Evolutionary conservation across 2,113 vertebrate genomes (phyloP).

Genomic region (Macrotus californicus): DNA sequence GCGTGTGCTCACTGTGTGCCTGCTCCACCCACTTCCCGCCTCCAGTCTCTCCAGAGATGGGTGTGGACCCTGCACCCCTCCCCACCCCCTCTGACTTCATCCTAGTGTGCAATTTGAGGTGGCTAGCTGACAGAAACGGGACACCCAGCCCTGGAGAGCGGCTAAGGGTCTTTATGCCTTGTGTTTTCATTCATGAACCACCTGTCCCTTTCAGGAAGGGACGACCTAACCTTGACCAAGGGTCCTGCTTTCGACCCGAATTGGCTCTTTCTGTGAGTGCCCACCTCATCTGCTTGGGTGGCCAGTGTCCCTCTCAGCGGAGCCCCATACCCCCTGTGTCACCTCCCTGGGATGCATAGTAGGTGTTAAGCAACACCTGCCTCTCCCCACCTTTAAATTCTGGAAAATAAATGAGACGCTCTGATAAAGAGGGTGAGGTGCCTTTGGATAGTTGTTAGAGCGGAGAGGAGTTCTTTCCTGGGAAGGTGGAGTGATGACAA

Average conservation of each 20-base stretch:
- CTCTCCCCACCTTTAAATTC: background rate
- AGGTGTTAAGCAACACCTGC: background rate
- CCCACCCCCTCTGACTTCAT: background rate
- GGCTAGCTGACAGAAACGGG: background rate
- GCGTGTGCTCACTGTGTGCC: background rate
- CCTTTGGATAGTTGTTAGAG: rapidly evolving
- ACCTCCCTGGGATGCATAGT: background rate
- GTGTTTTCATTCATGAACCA: background rate
- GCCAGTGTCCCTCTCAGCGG: background rate
- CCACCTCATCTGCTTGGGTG: background rate
- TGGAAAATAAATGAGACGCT: background rate
- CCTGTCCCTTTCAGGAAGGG: background rate
- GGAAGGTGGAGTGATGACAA: rapidly evolving
- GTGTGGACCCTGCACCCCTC: rapidly evolving
- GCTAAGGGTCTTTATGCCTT: background rate
- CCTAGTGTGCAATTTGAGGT: rapidly evolving
- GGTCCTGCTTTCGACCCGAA: background rate
- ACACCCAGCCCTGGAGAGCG: background rate
- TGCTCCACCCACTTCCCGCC: background rate
- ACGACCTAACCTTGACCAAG: background rate
- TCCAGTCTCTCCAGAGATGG: background rate
- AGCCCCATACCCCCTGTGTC: background rate
- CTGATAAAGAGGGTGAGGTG: rapidly evolving
- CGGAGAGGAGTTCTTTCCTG: background rate
- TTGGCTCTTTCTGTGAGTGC: background rate